phyloP scores from a whole-genome alignment of 2,113 vertebrate genomes.

The Spea multiplicata region DNA sequence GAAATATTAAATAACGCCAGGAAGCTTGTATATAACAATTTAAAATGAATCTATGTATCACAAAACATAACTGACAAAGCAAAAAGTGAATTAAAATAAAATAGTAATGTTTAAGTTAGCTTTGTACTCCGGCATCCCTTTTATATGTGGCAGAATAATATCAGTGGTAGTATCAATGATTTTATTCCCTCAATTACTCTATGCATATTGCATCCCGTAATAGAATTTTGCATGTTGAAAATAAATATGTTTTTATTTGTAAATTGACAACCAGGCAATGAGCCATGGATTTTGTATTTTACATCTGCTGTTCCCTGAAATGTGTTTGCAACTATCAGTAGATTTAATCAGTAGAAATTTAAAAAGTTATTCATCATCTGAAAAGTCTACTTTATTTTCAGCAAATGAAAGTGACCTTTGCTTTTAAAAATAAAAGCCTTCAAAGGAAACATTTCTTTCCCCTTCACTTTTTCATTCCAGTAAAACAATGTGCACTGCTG shows the following conservation, averaged over 20 bases:
- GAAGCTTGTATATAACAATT: too few relatives aligned
- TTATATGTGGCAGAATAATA: too few relatives aligned
- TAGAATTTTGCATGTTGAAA: slow-evolving; percentile 3
- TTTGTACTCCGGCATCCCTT: too few relatives aligned
- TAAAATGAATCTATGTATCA: too few relatives aligned
- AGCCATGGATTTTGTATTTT: slow-evolving; percentile 27
- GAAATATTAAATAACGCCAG: too few relatives aligned
- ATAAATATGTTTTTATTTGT: slow-evolving; percentile 39
- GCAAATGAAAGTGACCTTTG: slow-evolving; percentile 34
- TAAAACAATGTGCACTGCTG: slow-evolving; percentile 30
- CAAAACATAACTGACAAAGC: too few relatives aligned
- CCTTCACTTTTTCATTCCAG: slow-evolving; percentile 17
- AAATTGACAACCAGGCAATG: slow-evolving; percentile 36
- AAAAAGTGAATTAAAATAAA: too few relatives aligned
- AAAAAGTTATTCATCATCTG: slow-evolving; percentile 35
- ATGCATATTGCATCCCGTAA: slow-evolving; percentile 3
- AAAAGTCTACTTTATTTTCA: slow-evolving; percentile 23
- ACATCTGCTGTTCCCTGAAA: slow-evolving; percentile 18
- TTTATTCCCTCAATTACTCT: background rate
- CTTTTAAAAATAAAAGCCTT: slow-evolving; percentile 25
- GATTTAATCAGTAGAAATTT: slow-evolving; percentile 32
- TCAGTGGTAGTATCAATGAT: too few relatives aligned
- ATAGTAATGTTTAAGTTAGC: too few relatives aligned
- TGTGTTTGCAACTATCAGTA: slow-evolving; percentile 27
- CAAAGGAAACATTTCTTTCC: slow-evolving; percentile 4